Conservation (phyloP, 2,888 invertebrate genomes). For the Allolobophora icterica region DNA sequence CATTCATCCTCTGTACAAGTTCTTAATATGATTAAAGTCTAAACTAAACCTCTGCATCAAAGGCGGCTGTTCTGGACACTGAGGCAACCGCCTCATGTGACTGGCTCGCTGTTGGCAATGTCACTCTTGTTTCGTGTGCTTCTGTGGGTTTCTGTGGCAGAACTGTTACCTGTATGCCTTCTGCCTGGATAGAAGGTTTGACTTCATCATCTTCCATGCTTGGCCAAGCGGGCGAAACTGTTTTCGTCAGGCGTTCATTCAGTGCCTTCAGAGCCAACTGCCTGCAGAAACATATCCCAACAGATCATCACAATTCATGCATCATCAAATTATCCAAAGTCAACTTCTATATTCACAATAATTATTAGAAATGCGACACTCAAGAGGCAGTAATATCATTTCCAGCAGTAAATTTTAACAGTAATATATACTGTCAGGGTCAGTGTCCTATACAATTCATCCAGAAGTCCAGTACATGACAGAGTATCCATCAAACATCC, state of each 20-base stretch:
- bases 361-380: too few species aligned
- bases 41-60: background rate
- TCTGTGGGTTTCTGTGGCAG: background rate
- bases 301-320: background rate
- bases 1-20: background rate
- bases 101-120: background rate
- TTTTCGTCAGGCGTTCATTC: conserved; percentile 78
- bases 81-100: background rate
- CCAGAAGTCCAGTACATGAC: background rate
- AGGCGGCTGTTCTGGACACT: background rate
- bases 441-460: background rate
- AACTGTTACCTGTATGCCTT: background rate
- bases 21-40: background rate
- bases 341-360: too few species aligned
- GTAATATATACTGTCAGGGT: background rate
- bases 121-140: background rate
- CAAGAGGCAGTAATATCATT: too few species aligned
- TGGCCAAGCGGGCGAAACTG: conserved; percentile 57
- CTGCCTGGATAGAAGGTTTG: background rate
- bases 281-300: conserved; percentile 69
- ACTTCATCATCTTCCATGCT: conserved; percentile 56
- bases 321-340: too few species aligned
- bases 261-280: conserved; percentile 93
- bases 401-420: too few species aligned
- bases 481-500: background rate